Percentiles rank a stretch among this genome's conserved stretches.
These are phyloP conservation scores for Otolemur garnettii DNA, from an alignment of 2,113 vertebrate genomes.

Conservation along the genomic window DNA sequence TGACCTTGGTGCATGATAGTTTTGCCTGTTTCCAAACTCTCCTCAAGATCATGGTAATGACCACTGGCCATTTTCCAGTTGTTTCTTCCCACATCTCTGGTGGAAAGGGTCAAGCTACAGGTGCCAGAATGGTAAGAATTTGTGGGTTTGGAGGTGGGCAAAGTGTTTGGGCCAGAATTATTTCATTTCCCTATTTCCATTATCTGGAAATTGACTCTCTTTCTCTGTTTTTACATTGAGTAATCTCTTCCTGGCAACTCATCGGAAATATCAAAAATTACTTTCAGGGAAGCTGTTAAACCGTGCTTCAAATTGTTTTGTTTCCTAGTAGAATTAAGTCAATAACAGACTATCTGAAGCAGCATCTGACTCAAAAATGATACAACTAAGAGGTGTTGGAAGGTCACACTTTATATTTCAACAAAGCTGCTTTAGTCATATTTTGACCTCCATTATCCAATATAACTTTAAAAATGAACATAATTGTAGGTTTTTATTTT, in stretches of 20 bases:
- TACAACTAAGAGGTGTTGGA: neutral
- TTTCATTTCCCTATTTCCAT: neutral
- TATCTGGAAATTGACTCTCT: neutral
- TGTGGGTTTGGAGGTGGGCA: neutral
- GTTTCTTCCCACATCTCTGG: neutral
- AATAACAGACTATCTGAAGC: neutral
- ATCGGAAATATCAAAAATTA: neutral
- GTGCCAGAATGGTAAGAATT: neutral
- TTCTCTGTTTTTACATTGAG: neutral
- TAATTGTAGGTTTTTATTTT: conserved; percentile 30
- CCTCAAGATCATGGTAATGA: neutral
- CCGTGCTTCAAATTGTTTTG: neutral
- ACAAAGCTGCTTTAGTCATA: neutral
- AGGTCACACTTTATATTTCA: neutral
- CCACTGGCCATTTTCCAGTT: neutral
- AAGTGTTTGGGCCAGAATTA: neutral
- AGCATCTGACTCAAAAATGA: neutral
- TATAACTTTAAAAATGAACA: neutral
- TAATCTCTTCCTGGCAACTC: neutral
- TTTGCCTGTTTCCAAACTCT: neutral
- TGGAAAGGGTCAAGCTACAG: neutral
- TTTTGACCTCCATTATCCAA: neutral
- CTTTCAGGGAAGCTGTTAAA: neutral
- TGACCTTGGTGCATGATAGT: neutral
- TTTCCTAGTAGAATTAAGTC: neutral